phyloP scores from a whole-genome alignment of 2,797 vertebrate species.

The Schizopygopsis malacanthus region DNA sequence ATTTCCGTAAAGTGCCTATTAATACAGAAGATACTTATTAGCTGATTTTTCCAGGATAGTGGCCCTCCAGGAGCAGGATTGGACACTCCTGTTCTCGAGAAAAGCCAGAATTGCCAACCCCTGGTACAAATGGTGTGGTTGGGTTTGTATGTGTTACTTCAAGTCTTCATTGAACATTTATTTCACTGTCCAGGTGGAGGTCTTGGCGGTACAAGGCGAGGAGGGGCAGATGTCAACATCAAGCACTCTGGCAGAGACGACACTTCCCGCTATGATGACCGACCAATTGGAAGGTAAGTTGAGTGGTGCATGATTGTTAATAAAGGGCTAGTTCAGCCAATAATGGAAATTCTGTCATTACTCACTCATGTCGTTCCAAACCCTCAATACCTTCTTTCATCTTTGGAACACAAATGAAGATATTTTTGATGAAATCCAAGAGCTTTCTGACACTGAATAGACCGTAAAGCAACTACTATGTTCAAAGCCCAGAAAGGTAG shows the following conservation, averaged over 20 bases:
- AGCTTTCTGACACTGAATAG: background rate
- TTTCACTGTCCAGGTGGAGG: slow-evolving; percentile 72
- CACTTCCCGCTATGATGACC: slow-evolving; percentile 81
- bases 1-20: background rate
- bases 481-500: background rate
- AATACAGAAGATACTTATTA: background rate
- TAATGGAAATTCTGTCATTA: too few relatives aligned
- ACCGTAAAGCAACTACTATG: background rate
- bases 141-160: background rate
- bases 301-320: background rate
- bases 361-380: background rate
- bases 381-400: too few relatives aligned
- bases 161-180: background rate
- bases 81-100: background rate
- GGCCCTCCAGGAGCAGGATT: background rate
- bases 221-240: slow-evolving; percentile 93
- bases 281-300: slow-evolving; percentile 75
- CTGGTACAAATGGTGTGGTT: background rate
- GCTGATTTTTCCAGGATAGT: background rate
- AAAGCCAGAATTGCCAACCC: background rate
- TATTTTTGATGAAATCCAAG: background rate
- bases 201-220: slow-evolving; percentile 82
- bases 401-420: background rate
- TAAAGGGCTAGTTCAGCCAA: background rate
- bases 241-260: slow-evolving; percentile 93